Conservation (phyloP, 2,113 vertebrate species). For the Thinocorus orbignyianus region DNA sequence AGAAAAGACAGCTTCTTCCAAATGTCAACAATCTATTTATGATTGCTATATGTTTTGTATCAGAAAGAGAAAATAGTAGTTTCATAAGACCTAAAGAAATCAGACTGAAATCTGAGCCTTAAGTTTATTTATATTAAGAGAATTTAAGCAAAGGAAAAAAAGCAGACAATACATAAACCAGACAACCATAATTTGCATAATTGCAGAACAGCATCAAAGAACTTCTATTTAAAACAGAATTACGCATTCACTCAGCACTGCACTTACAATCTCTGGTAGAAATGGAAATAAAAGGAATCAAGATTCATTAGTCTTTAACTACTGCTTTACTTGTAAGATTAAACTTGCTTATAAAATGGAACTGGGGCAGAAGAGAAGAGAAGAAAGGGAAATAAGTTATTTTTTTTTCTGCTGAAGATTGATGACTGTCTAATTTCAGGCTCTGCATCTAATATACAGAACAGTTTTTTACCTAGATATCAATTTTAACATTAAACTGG, state of each 20-base stretch:
- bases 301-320: background rate
- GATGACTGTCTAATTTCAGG: background rate
- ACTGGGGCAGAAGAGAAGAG: background rate
- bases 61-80: background rate
- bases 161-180: background rate
- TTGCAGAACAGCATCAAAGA: background rate
- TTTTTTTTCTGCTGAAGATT: background rate
- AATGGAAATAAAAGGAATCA: background rate
- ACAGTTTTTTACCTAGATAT: background rate
- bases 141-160: background rate
- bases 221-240: background rate
- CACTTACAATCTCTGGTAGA: background rate
- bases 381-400: background rate
- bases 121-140: background rate
- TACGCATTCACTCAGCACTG: background rate
- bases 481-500: background rate
- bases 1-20: background rate
- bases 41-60: background rate
- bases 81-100: background rate
- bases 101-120: background rate
- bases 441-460: background rate
- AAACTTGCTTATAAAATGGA: background rate
- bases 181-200: background rate
- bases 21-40: background rate
- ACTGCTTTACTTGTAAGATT: background rate